phyloP scores from a whole-genome alignment of 2,888 invertebrate genomes.

The Aproaerema taeniolella region DNA sequence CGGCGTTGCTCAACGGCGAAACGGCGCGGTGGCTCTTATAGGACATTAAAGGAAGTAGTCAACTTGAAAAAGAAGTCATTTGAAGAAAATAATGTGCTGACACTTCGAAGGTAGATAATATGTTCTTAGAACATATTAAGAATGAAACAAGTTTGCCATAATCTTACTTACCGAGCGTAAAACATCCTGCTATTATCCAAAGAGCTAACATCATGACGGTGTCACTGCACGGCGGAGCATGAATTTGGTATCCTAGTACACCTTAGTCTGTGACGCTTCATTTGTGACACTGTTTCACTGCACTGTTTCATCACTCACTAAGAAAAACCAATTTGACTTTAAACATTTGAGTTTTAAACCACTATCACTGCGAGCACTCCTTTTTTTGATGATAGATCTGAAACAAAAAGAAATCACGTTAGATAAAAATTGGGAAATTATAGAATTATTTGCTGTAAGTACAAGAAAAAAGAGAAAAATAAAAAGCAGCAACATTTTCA shows the following conservation, averaged over 20 bases:
- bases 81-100: background rate
- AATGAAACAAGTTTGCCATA: too few relatives aligned
- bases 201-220: conserved; percentile 37
- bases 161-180: conserved; percentile 40
- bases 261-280: conserved; percentile 55
- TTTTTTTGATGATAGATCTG: conserved; percentile 21
- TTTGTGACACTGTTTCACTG: conserved; percentile 46
- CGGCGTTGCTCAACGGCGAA: too few relatives aligned
- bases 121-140: too few relatives aligned
- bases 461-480: background rate
- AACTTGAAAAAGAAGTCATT: background rate
- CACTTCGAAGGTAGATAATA: too few relatives aligned
- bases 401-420: too few relatives aligned
- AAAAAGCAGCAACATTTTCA: background rate
- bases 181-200: conserved; percentile 47
- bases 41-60: background rate
- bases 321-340: conserved; percentile 17
- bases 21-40: too few relatives aligned
- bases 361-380: conserved; percentile 27
- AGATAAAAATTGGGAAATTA: too few relatives aligned
- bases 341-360: conserved; percentile 5
- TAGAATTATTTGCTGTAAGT: background rate
- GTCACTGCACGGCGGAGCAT: conserved; percentile 42
- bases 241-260: conserved; percentile 24
- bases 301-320: conserved; percentile 43